phyloP scores from a whole-genome alignment of 2,888 invertebrate species.

The Rhodophaea formosa region DNA sequence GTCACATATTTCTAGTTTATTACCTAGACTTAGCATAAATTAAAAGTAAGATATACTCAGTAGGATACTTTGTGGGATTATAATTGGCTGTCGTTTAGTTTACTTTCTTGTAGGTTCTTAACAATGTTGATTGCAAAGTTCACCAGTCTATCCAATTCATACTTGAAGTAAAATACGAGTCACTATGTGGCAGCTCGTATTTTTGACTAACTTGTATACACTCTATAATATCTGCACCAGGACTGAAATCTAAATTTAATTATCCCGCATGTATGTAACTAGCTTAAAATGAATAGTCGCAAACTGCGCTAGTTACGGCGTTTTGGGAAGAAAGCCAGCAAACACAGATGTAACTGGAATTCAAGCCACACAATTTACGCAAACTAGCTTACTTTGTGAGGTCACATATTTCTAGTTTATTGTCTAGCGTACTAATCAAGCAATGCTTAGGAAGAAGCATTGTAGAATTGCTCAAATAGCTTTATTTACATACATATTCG shows the following conservation, averaged over 20 bases:
- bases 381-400: slow-evolving; percentile 13
- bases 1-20: slow-evolving; percentile 7
- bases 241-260: slow-evolving; percentile 19
- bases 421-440: not conserved
- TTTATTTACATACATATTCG: too few relatives aligned
- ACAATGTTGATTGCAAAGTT: too few relatives aligned
- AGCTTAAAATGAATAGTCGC: slow-evolving; percentile 5
- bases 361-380: slow-evolving; percentile 3
- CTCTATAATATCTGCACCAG: not conserved
- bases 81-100: too few relatives aligned
- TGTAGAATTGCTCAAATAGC: too few relatives aligned
- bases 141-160: too few relatives aligned
- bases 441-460: too few relatives aligned
- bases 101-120: too few relatives aligned
- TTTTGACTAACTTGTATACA: not conserved
- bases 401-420: slow-evolving; percentile 7
- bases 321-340: slow-evolving; percentile 16
- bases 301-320: slow-evolving; percentile 6
- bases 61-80: too few relatives aligned
- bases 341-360: slow-evolving; percentile 11
- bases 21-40: too few relatives aligned
- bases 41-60: too few relatives aligned
- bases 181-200: too few relatives aligned
- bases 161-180: too few relatives aligned
- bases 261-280: not conserved